Evolutionary conservation across 2,797 vertebrate genomes (phyloP).

Genomic region (Todus mexicanus): DNA sequence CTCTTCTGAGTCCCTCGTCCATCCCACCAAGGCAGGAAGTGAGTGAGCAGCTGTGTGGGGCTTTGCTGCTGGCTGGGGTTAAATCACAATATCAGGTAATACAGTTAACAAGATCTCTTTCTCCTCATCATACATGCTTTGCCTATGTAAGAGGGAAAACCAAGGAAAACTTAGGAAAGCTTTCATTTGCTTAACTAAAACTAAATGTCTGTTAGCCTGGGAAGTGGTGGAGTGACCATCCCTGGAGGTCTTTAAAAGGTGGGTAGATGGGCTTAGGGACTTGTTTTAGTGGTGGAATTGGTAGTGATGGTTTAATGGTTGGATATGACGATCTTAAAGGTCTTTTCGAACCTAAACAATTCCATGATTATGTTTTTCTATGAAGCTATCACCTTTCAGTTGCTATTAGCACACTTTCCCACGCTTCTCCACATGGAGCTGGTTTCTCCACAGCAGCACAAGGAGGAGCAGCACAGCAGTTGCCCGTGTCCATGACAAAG

Average conservation of each 20-base stretch:
- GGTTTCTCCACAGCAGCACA: neutral
- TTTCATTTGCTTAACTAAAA: neutral
- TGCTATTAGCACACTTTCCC: neutral
- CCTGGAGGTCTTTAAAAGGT: neutral
- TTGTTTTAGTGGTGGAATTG: neutral
- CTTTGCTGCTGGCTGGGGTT: neutral
- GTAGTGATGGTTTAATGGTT: neutral
- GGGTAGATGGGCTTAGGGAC: neutral
- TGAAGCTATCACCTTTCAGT: neutral
- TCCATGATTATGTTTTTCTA: neutral
- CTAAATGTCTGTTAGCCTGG: neutral
- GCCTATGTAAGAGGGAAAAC: neutral
- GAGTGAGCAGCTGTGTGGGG: accelerated
- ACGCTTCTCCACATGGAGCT: too few relatives aligned
- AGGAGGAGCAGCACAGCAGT: accelerated
- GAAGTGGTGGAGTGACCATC: neutral
- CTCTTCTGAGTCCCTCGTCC: neutral
- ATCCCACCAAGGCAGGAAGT: neutral
- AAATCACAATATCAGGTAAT: neutral
- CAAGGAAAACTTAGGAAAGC: neutral
- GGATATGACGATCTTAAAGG: neutral
- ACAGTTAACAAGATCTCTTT: neutral
- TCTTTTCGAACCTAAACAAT: neutral
- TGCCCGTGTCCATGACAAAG: neutral
- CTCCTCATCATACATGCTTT: neutral